A percentile compares a stretch with the other conserved stretches of the same genome.
phyloP scores from a whole-genome alignment of 2,888 invertebrate genomes.

The Eupithecia dodoneata region DNA sequence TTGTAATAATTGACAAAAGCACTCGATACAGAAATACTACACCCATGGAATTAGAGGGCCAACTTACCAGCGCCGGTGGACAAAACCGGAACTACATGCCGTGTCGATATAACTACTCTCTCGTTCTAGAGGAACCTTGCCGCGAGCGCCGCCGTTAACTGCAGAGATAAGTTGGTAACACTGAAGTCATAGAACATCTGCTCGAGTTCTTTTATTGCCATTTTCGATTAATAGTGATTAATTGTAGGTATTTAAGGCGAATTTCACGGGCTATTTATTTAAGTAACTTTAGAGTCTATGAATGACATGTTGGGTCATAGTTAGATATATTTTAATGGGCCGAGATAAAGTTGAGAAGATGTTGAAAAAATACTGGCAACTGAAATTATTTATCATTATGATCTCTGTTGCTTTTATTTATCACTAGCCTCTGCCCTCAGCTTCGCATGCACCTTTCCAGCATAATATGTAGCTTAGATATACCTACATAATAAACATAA shows the following conservation, averaged over 20 bases:
- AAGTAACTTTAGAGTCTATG: slow-evolving; percentile 2
- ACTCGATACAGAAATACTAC: slow-evolving; percentile 5
- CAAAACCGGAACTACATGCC: not conserved
- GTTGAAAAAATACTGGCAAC: not conserved
- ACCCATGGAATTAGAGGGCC: not conserved
- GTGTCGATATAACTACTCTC: not conserved
- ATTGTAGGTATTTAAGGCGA: slow-evolving; percentile 42
- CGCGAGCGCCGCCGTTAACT: not conserved
- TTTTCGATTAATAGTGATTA: slow-evolving; percentile 43
- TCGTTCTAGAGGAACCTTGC: not conserved
- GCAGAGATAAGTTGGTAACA: not conserved
- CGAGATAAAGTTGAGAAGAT: not conserved
- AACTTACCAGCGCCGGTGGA: slow-evolving; percentile 25
- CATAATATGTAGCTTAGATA: too few relatives aligned
- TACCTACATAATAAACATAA: too few relatives aligned
- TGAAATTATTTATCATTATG: not conserved
- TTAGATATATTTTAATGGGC: not conserved
- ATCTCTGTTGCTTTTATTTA: not conserved
- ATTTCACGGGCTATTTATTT: slow-evolving; percentile 34
- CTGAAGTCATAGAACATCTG: slow-evolving; percentile 51
- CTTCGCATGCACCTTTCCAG: not conserved
- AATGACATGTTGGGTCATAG: not conserved
- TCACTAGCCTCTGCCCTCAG: not conserved
- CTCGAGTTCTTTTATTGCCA: slow-evolving; percentile 32
- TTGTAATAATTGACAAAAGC: slow-evolving; percentile 73